Base-by-base conservation (phyloP, 2,888 invertebrate species). In the Dryocosmus kuriphilus region DNA sequence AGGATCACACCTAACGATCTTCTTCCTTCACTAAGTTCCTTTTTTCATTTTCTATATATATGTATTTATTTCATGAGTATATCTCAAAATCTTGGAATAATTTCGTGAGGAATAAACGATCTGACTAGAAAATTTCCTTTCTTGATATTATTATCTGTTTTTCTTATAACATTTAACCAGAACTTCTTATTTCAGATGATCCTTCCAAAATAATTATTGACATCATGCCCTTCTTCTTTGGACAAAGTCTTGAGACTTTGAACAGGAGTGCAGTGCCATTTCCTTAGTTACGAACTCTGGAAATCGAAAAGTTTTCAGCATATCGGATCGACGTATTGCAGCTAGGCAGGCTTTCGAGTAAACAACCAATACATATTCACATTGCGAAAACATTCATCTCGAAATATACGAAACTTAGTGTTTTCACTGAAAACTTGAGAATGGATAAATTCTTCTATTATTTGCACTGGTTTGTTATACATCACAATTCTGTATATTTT, bases 311-410 rank as follows among this genome's bases (percentile, higher is more conserved):
- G 82, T 87, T 89, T 86, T 76, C 83, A 78, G 84, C 86, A 86
- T 87, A 87, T 86, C 85, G 87, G 86, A 90, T 90, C 90, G 90
- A 91, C 89, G 89, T 90, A 91, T 90, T 87, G 88, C 87, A 85
- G 82, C 83, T 86, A 84, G 88, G 88, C 90, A 88, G 88, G 86
- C 87, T 77, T 82, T 82, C 83, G 83, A 85, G 90, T 91, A 91
- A 91, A 91, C 91, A 91, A 90, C 85, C 88, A 85, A 87, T 89
- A 87, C 85, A 86, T 86, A 85, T 86, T 87, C 85, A 83, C 81
- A 81, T 83, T 80, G 83, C 81, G 79, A 65, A 71, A 71, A 71
- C 71, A 71, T 71, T 71, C 51, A 71, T 71, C 71, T 30, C 71
- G 30, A 71, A 71, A 51, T 71, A 46, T 46, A 71, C 46, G 51